These are phyloP conservation scores for Aphelinus certus DNA, from an alignment of 1,140 invertebrate species.

Conservation along the genomic window DNA sequence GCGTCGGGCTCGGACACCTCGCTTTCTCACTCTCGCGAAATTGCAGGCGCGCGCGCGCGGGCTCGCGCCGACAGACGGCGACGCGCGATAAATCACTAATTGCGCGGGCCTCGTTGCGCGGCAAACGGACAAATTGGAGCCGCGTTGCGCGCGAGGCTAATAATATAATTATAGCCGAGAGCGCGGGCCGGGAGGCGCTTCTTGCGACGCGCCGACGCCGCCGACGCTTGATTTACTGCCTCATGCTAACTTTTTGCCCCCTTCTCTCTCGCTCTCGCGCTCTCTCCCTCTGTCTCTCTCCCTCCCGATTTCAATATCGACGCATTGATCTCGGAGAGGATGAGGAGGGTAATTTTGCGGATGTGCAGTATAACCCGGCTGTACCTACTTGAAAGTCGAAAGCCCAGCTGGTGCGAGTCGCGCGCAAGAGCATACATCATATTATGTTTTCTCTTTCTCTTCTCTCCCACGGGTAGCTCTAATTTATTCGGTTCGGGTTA, in stretches of 20 bases:
- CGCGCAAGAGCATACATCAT: no score
- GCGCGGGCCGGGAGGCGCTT: slow-evolving; percentile 41
- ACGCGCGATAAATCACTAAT: slow-evolving; percentile 61
- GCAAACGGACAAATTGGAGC: slow-evolving; percentile 57
- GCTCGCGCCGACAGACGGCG: slow-evolving; percentile 36
- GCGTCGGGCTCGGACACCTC: slow-evolving; percentile 13
- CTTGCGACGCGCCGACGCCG: slow-evolving; percentile 44
- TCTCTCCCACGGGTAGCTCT: no score
- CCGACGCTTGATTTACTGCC: slow-evolving; percentile 49
- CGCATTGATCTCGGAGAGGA: slow-evolving; percentile 7
- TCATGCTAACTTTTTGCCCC: neutral
- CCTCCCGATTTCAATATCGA: neutral
- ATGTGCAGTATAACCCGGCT: no score
- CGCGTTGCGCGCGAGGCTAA: slow-evolving; percentile 51
- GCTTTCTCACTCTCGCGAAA: slow-evolving; percentile 21
- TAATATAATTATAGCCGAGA: slow-evolving; percentile 63
- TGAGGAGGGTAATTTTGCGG: no score
- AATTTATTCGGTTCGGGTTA: no score
- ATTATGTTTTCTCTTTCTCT: no score
- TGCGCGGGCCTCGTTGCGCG: slow-evolving; percentile 56
- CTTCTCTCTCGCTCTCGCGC: neutral
- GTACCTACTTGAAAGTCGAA: no score
- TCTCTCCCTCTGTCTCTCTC: neutral
- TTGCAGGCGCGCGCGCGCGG: neutral
- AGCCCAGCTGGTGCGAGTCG: no score